These are phyloP conservation scores for Orchesella flavescens DNA, from an alignment of 2,888 invertebrate genomes.

Conservation along the genomic window DNA sequence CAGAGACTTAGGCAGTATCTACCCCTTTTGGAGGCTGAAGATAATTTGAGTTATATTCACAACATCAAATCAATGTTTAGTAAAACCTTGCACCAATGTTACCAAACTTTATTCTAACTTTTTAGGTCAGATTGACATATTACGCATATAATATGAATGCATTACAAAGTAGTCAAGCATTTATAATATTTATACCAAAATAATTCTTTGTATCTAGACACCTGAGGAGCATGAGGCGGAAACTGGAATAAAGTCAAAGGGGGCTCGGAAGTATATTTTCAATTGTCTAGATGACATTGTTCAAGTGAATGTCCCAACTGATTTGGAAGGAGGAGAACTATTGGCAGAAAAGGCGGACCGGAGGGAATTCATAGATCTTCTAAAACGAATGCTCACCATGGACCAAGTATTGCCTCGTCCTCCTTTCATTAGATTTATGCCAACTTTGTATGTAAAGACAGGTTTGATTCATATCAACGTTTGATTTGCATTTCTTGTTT, in stretches of 20 bases:
- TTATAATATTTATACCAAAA: background rate
- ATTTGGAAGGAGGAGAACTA: constrained; percentile 96
- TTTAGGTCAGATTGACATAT: background rate
- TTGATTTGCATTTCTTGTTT: constrained; percentile 26
- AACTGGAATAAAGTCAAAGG: constrained; percentile 98
- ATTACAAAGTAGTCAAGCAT: no score
- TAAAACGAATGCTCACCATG: constrained; percentile 98
- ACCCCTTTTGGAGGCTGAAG: constrained; percentile 79
- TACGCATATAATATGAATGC: constrained; percentile 4
- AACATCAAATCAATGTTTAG: background rate
- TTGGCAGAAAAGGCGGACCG: constrained; percentile 98
- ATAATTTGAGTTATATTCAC: constrained; percentile 72
- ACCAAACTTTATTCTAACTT: background rate
- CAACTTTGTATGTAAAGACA: constrained; percentile 13
- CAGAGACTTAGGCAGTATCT: constrained; percentile 90
- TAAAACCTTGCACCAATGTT: background rate
- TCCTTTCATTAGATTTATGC: constrained; percentile 22
- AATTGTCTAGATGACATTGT: constrained; percentile 99
- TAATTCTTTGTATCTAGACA: constrained; percentile 79
- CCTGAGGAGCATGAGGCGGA: constrained; percentile 99
- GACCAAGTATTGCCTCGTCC: constrained; percentile 83
- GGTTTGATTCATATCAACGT: constrained; percentile 55
- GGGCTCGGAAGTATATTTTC: constrained; percentile 99
- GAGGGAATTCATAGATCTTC: constrained; percentile 96
- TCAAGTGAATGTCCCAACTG: constrained; percentile 96